phyloP scores from a whole-genome alignment of 2,797 vertebrate genomes.

The Enteromius thamalakanensis region DNA sequence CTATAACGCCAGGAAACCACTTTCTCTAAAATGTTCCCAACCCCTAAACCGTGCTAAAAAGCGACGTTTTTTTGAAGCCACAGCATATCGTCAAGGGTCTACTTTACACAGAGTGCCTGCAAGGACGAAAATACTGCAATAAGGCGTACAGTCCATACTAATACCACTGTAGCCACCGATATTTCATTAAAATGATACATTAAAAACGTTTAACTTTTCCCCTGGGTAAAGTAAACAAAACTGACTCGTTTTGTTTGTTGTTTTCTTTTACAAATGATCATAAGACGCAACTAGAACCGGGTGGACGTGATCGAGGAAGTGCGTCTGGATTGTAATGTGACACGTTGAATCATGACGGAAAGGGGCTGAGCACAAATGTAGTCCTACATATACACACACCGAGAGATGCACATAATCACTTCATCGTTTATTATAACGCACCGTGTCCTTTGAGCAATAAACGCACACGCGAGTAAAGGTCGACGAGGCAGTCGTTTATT shows the following conservation, averaged over 20 bases:
- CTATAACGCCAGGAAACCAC: not conserved
- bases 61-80: not conserved
- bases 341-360: not conserved
- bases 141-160: not conserved
- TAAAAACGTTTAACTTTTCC: too few relatives aligned
- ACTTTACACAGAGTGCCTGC: not conserved
- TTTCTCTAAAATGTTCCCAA: not conserved
- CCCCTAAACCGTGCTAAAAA: not conserved
- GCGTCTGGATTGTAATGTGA: constrained; percentile 2
- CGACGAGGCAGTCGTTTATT: not conserved
- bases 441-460: not conserved
- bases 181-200: not conserved
- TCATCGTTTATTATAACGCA: not conserved
- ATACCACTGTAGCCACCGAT: not conserved
- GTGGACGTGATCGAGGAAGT: constrained; percentile 15
- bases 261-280: not conserved
- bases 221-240: not conserved
- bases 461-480: constrained; percentile 22
- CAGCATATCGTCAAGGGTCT: not conserved
- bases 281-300: not conserved
- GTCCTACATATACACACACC: not conserved
- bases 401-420: not conserved
- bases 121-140: not conserved
- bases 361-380: constrained; percentile 40
- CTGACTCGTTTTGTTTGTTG: too few relatives aligned